Base-by-base conservation (phyloP, 2,113 vertebrate genomes). In the Xiphophorus hellerii region DNA sequence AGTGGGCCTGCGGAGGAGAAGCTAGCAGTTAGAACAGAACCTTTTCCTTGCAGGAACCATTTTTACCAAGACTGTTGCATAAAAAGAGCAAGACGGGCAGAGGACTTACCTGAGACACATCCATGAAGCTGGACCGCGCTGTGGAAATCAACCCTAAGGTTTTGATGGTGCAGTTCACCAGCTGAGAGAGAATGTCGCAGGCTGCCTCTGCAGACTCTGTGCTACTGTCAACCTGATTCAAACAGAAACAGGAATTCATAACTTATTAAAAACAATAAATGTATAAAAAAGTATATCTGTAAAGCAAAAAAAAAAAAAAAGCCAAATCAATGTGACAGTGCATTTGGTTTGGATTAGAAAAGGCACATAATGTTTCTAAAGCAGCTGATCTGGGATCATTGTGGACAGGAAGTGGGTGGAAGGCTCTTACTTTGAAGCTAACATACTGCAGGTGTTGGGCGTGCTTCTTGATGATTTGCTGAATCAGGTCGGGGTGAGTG, bases 401-500 rank as follows among this genome's bases (percentile, higher is more conserved):
- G 33, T 20, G 42, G 42, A 4, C 42, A 48, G 1, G 3, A 22
- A 6, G 14, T 20, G 3, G 28, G 15, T 25, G 68, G 80, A 60
- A 76, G 65, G 60, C 66, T 82, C 74, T 87, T 92, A 96, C 96
- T 94, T 96, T 97, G 91, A 98, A 96, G 88, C 96, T 98, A 84
- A 98, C 94, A 9, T 96, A 96, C 74, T 97, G 95, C 83, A 97
- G 94, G 88, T 97, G 96, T 54, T 96, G 92, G 25, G 95, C 95
- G 0, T 96, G 96, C 76, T 87, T 96, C 93, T 96, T 97, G 90
- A 98, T 96, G 89, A 98, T 96, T 93, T 96, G 96, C 90, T 97
- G 96, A 84, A 98, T 96, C 73, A 98, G 96, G 89, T 97, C 96
- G 3, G 97, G 97, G 80, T 97, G 96, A 0, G 96, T 97, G 54